Evolutionary conservation across 1,140 invertebrate genomes (phyloP), one percentile per base, ranked within the genome.

Genomic region (Drosophila bocqueti): DNA sequence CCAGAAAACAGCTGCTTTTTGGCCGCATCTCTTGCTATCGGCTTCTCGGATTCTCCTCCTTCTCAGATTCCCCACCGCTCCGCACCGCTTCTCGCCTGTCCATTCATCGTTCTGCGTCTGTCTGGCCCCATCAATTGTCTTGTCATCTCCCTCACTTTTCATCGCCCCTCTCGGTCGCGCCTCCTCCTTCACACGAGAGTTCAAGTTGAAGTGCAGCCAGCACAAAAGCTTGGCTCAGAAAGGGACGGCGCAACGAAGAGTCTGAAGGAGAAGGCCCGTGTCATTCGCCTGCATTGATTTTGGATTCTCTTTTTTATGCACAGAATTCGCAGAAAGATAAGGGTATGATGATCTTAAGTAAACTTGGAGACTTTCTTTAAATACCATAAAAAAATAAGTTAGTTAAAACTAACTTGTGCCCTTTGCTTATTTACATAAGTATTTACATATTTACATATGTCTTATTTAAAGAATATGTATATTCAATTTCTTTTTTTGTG

Each of bases 211-310:
- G 84, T 81, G 84, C 85, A 83, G 63, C 38, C 59, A 66, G 58
- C 79, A 57, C 62, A 63, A 76, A 82, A 82, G 83, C 84, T 84
- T 38, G 65, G 54, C 68, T 79, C 72, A 60, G 58, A 58, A 55
- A 24, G 59, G 54, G 42, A 40, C 3, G 34, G 10, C 3, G 50
- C 4, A 7, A 9, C 31, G 7, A 16, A 24, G 38, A 11, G 47
- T 6, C 42, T 16, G 58, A 47, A 36, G 11, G 34, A 16, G 71
- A 36, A 36, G 58, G 18, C 31, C 49, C 50, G 66, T 86, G 83
- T 83, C 80, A 83, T 80, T 83, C 76, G 84, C 77, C 84, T 80
- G 83, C 83, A 86, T 86, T 89, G 84, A 89, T 83, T 86, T 86
- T 67, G 58, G 62, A 68, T 83, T 83, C 63, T 34, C 42, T 38